Evolutionary conservation across 1,140 invertebrate genomes (phyloP).

Genomic region (Lucilia sericata): DNA sequence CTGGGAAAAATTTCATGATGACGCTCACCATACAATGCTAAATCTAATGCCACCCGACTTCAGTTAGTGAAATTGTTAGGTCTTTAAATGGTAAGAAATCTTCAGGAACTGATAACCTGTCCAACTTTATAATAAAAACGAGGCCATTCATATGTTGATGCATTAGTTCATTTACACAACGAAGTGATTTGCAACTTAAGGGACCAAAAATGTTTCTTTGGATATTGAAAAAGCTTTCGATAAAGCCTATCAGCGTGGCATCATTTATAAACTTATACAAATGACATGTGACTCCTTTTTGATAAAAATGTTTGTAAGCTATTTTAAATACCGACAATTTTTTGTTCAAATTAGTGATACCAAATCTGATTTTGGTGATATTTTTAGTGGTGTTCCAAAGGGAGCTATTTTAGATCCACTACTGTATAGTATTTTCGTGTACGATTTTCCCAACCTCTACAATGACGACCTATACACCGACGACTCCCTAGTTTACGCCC

Average conservation of each 20-base stretch:
- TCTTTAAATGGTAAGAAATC: background rate
- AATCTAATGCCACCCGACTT: background rate
- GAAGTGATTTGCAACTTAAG: constrained; percentile 11
- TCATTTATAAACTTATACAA: no score
- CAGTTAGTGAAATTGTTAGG: background rate
- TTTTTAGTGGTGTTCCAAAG: no score
- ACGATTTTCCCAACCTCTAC: background rate
- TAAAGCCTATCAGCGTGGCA: no score
- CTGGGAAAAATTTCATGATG: background rate
- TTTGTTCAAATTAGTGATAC: no score
- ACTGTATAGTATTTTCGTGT: background rate
- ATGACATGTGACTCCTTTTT: no score
- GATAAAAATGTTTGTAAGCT: no score
- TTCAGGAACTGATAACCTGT: background rate
- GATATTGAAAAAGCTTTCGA: no score
- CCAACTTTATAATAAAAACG: background rate
- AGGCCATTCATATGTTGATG: background rate
- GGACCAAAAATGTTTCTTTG: constrained; percentile 5
- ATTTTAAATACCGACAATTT: no score
- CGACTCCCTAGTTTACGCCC: background rate
- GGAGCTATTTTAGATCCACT: background rate
- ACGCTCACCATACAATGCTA: background rate
- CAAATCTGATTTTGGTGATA: no score
- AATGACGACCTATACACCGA: background rate
- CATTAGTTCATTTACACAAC: background rate